These are phyloP conservation scores for Fissipunctia ypsillon DNA, from an alignment of 2,888 invertebrate genomes.

Conservation along the genomic window DNA sequence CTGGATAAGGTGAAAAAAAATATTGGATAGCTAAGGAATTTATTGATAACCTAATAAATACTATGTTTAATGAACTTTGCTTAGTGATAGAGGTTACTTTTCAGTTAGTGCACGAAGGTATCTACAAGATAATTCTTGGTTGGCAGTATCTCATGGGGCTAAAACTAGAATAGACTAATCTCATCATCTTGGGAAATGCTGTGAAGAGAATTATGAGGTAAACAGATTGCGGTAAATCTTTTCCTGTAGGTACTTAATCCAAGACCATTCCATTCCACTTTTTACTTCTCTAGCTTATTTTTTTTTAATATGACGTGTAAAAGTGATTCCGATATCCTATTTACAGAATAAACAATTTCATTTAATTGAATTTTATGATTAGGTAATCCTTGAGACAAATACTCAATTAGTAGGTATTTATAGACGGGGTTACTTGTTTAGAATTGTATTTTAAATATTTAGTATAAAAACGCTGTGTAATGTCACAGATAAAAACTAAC, in stretches of 20 bases:
- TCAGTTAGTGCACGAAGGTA: background rate
- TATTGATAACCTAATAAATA: background rate
- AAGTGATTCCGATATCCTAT: too few species aligned
- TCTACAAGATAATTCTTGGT: background rate
- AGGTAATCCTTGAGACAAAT: background rate
- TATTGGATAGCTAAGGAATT: background rate
- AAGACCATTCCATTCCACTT: background rate
- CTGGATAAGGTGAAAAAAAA: too few species aligned
- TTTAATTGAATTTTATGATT: too few species aligned
- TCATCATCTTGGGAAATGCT: slow-evolving; percentile 15
- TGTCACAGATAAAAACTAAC: slow-evolving; percentile 34
- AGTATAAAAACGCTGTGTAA: slow-evolving; percentile 34
- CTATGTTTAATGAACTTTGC: background rate
- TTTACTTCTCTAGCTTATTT: too few species aligned
- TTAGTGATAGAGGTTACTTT: too few species aligned
- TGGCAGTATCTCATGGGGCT: background rate
- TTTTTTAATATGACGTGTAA: too few species aligned
- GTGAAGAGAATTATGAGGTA: slow-evolving; percentile 20
- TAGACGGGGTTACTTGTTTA: slow-evolving; percentile 33
- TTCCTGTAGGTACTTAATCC: slow-evolving; percentile 3
- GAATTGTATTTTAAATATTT: slow-evolving; percentile 31
- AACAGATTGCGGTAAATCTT: slow-evolving; percentile 4
- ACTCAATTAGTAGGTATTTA: slow-evolving; percentile 30
- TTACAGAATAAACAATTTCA: too few species aligned
- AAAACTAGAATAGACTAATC: background rate